phyloP scores from a whole-genome alignment of 2,113 vertebrate species.

The Gymnarchus niloticus region DNA sequence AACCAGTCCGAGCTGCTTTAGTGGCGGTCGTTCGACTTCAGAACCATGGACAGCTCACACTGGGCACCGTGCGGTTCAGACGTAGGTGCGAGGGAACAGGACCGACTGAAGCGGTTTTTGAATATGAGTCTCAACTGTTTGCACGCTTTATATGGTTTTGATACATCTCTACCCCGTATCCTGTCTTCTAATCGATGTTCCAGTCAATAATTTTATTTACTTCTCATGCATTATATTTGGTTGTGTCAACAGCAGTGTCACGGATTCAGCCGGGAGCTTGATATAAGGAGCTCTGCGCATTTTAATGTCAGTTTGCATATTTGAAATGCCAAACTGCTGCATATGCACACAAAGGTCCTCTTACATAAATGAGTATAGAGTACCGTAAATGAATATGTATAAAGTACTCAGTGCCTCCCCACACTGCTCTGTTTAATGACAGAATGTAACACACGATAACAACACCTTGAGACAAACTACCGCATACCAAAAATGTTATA shows the following conservation, averaged over 20 bases:
- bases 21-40: not conserved
- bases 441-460: not conserved
- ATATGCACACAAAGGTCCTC: not conserved
- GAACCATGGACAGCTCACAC: constrained; percentile 11
- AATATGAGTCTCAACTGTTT: not conserved
- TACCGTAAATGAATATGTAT: not conserved
- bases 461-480: not conserved
- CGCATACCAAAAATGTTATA: not conserved
- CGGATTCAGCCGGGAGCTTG: not conserved
- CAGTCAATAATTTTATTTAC: too few relatives aligned
- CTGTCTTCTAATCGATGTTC: not conserved
- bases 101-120: too few relatives aligned
- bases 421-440: not conserved
- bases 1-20: not conserved
- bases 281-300: not conserved
- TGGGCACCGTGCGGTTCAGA: not conserved
- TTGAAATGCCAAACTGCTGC: not conserved
- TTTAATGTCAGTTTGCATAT: not conserved
- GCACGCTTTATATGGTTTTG: not conserved
- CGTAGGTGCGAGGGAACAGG: not conserved
- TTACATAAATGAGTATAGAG: not conserved
- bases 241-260: not conserved
- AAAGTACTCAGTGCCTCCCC: not conserved
- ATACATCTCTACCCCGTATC: not conserved
- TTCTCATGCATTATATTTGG: not conserved